Evolutionary conservation across 2,888 invertebrate species (phyloP).

Genomic region (Caenorhabditis sp.): DNA sequence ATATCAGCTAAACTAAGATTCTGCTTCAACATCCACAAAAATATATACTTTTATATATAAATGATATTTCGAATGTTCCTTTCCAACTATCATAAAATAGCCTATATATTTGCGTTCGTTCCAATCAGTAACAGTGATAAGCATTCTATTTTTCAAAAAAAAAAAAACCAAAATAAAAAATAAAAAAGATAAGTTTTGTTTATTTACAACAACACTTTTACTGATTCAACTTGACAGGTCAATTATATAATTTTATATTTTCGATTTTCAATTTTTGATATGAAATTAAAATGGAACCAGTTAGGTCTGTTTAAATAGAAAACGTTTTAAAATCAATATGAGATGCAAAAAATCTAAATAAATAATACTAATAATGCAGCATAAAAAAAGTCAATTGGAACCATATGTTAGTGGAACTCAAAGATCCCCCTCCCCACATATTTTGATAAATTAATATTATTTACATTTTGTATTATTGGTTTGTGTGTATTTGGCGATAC

Average conservation of each 20-base stretch:
- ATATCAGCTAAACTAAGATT: too few relatives aligned
- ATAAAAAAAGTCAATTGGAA: background rate
- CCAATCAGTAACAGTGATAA: background rate
- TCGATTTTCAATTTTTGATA: background rate
- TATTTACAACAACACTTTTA: background rate
- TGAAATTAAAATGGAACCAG: background rate
- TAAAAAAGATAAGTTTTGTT: background rate
- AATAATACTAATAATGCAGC: background rate
- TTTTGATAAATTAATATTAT: slow-evolving; percentile 1
- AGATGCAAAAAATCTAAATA: background rate
- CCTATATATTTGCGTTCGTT: background rate
- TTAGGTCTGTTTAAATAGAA: background rate
- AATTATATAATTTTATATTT: background rate
- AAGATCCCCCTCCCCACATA: background rate
- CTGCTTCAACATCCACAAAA: too few relatives aligned
- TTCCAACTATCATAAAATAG: too few relatives aligned
- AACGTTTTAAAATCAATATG: background rate
- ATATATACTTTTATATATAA: too few relatives aligned
- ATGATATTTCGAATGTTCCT: too few relatives aligned
- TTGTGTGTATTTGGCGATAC: slow-evolving; percentile 1
- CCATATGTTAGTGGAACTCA: background rate
- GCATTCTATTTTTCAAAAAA: background rate
- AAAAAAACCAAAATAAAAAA: background rate
- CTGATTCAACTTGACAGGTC: background rate
- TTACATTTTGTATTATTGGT: background rate